Percentiles rank a stretch among this genome's conserved stretches.
Evolutionary conservation across 2,797 vertebrate genomes (phyloP).

Genomic region (Crocidura indochinensis): DNA sequence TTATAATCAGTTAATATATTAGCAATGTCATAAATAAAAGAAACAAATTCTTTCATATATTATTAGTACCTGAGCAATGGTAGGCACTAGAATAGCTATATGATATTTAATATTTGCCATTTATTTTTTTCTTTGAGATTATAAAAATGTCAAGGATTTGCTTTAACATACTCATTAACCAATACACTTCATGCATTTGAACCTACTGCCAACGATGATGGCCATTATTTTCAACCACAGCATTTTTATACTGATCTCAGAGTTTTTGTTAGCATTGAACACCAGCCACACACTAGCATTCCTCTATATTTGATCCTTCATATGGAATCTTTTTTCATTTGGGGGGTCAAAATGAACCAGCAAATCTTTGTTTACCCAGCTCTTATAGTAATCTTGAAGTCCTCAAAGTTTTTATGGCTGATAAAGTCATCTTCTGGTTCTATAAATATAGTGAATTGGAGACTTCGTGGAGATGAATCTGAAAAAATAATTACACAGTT

Average conservation of each 20-base stretch:
- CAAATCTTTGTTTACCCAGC: slow-evolving; percentile 89
- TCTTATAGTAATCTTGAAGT: slow-evolving; percentile 91
- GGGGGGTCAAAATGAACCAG: neutral
- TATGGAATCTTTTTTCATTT: neutral
- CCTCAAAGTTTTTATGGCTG: slow-evolving; percentile 89
- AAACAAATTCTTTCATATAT: neutral
- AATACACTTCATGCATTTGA: too few species aligned
- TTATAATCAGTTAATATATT: neutral
- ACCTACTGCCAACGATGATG: neutral
- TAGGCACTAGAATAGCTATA: neutral
- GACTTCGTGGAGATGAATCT: slow-evolving; percentile 89
- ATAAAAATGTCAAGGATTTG: neutral
- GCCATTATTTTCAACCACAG: neutral
- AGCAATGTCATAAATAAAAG: neutral
- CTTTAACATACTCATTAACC: too few species aligned
- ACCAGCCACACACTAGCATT: neutral
- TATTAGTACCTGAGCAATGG: neutral
- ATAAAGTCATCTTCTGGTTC: slow-evolving; percentile 91
- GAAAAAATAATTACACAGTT: slow-evolving; percentile 11
- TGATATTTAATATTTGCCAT: neutral
- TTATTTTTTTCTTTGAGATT: neutral
- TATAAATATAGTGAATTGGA: slow-evolving; percentile 91
- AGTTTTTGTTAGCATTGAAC: neutral
- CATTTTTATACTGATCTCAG: neutral
- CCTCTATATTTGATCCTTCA: neutral